phyloP scores from a whole-genome alignment of 2,888 invertebrate genomes.

The Digitonthophagus gazella region DNA sequence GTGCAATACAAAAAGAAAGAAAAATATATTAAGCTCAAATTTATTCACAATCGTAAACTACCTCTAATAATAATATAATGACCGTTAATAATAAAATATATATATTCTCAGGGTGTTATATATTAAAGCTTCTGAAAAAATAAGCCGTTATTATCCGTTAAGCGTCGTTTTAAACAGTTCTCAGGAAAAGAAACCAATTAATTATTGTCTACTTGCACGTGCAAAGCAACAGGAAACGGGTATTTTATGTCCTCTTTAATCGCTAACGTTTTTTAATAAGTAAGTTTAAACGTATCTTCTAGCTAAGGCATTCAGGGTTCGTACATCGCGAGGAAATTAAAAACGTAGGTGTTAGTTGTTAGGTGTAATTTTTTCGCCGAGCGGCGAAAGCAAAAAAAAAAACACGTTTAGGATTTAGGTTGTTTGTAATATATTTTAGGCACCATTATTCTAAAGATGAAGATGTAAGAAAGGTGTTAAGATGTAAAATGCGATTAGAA shows the following conservation, averaged over 20 bases:
- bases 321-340: constrained; percentile 17
- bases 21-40: too few relatives aligned
- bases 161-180: constrained; percentile 7
- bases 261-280: not conserved
- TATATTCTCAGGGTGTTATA: not conserved
- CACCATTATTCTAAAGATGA: constrained; percentile 3
- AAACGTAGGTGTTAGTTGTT: constrained; percentile 30
- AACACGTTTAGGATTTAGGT: not conserved
- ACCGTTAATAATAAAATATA: not conserved
- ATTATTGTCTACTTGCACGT: constrained; percentile 26
- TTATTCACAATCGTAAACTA: too few relatives aligned
- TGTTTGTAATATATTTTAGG: constrained; percentile 13
- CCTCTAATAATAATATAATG: not conserved
- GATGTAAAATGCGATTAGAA: constrained; percentile 1
- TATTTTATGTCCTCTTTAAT: constrained; percentile 28
- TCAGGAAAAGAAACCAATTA: constrained; percentile 19
- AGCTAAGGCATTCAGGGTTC: constrained; percentile 43
- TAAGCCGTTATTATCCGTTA: constrained; percentile 7
- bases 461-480: constrained; percentile 22
- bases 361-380: constrained; percentile 15
- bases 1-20: not conserved
- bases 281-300: constrained; percentile 24
- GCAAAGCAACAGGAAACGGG: constrained; percentile 26
- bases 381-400: not conserved
- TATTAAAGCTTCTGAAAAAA: constrained; percentile 3